Percentiles rank a stretch among this genome's conserved stretches.
These are phyloP conservation scores for Rhegmatorhina hoffmannsi DNA, from an alignment of 2,113 vertebrate genomes.

Conservation along the genomic window DNA sequence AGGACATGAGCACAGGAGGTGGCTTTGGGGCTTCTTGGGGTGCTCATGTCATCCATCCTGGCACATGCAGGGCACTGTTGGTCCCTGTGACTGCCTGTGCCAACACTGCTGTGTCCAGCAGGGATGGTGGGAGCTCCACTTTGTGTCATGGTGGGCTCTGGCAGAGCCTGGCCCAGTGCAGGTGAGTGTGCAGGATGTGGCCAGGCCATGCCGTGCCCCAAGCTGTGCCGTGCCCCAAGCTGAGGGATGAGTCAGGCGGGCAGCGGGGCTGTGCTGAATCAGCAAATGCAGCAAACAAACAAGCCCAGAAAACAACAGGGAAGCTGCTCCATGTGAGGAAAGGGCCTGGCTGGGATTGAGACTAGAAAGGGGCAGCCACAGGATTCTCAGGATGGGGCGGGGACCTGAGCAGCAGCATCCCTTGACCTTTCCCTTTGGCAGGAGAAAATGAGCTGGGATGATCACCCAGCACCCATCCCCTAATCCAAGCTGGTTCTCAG, in stretches of 20 bases:
- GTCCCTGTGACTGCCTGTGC: background rate
- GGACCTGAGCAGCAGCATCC: background rate
- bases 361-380: fast-evolving
- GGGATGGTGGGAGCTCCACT: background rate
- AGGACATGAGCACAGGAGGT: background rate
- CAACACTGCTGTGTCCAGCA: background rate
- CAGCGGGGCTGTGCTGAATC: conserved; percentile 5
- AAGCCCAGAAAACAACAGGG: conserved; percentile 15
- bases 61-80: fast-evolving
- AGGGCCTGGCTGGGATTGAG: background rate
- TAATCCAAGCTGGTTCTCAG: background rate
- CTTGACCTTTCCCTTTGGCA: background rate
- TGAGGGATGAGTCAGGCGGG: conserved; percentile 53
- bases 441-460: fast-evolving
- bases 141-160: fast-evolving
- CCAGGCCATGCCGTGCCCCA: background rate
- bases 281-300: conserved; percentile 40
- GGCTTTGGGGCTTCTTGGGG: background rate
- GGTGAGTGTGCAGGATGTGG: background rate
- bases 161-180: fast-evolving
- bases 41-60: fast-evolving
- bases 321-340: background rate
- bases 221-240: background rate
- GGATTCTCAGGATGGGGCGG: background rate
- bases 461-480: fast-evolving